Conservation (phyloP, 1,140 invertebrate genomes). For the Rhagoletis zephyria region DNA sequence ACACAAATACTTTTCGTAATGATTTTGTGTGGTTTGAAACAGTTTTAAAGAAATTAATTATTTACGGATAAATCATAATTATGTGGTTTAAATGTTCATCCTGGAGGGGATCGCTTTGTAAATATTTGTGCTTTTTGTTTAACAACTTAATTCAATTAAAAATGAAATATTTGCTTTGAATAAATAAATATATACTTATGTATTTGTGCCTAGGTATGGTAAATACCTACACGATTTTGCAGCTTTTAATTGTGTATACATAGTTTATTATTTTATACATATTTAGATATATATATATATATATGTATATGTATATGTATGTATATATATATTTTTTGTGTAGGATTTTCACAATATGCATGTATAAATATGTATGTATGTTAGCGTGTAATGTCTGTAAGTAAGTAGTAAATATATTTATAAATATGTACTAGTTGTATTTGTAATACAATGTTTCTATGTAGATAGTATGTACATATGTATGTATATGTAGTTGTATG, state of each 20-base stretch:
- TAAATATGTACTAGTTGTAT: no score
- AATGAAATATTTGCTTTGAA: constrained; percentile 25
- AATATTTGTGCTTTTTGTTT: constrained; percentile 28
- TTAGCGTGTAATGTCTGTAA: neutral
- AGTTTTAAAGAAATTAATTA: neutral
- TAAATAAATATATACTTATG: neutral
- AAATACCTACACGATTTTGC: neutral
- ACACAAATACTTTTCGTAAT: neutral
- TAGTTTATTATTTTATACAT: neutral
- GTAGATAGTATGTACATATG: no score
- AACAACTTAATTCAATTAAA: constrained; percentile 22
- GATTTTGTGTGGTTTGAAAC: neutral
- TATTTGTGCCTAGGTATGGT: neutral
- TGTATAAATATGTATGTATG: neutral
- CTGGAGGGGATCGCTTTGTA: neutral
- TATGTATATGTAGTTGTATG: neutral
- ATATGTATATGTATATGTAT: neutral
- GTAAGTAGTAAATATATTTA: no score
- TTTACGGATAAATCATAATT: constrained; percentile 41
- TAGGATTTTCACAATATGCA: no score
- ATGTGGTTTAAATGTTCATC: constrained; percentile 11
- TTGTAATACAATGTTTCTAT: no score
- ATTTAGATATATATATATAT: neutral
- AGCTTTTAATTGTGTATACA: neutral
- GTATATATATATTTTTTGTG: neutral